These are phyloP conservation scores for Entomyzon cyanotis DNA, from an alignment of 2,113 vertebrate species.

Conservation along the genomic window DNA sequence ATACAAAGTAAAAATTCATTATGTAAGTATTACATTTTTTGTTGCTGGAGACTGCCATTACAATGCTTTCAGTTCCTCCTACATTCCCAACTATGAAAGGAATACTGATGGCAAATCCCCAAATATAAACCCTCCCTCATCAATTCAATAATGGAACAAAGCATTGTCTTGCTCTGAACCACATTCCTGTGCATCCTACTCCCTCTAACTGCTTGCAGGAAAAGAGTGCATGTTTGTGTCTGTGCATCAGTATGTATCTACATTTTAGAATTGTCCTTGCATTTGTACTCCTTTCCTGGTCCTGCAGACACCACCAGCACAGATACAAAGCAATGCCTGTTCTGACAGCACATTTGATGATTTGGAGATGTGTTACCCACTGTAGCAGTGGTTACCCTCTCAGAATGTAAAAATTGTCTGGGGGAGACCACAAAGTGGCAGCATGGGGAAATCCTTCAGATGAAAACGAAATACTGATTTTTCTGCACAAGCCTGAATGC, in stretches of 20 bases:
- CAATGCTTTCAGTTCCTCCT: background rate
- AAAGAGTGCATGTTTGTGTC: background rate
- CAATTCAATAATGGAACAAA: background rate
- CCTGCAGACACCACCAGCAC: background rate
- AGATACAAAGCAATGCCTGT: background rate
- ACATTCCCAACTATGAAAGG: background rate
- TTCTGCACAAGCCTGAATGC: background rate
- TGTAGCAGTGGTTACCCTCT: background rate
- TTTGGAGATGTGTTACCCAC: background rate
- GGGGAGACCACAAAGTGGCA: background rate
- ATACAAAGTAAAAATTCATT: background rate
- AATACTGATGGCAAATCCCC: background rate
- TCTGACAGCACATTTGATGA: background rate
- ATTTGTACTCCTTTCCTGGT: background rate
- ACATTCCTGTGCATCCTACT: background rate
- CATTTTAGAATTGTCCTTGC: background rate
- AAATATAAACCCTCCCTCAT: background rate
- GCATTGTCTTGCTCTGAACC: background rate
- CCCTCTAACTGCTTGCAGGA: background rate
- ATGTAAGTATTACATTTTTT: background rate
- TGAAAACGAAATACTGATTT: background rate
- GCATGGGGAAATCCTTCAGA: background rate
- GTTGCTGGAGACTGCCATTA: background rate
- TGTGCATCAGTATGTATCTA: fast-evolving
- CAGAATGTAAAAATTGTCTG: background rate